These are phyloP conservation scores for Lanistes nyassanus DNA, from an alignment of 1,140 invertebrate genomes.

Conservation along the genomic window DNA sequence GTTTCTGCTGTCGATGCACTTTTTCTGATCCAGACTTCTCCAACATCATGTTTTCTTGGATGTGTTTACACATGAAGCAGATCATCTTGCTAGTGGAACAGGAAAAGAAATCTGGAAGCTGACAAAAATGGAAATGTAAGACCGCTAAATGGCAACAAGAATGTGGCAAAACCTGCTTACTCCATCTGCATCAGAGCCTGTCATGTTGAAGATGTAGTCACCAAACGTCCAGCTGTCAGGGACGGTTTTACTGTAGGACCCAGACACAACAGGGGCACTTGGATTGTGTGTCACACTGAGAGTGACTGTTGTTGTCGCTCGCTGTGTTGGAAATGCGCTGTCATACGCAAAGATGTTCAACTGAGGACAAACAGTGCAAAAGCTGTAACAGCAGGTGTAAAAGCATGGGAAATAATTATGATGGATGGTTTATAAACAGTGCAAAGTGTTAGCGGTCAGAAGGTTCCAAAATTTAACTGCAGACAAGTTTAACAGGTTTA, in stretches of 20 bases:
- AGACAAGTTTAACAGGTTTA: neutral
- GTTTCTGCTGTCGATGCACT: too few relatives aligned
- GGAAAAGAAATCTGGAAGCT: neutral
- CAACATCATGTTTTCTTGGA: too few relatives aligned
- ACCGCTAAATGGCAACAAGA: neutral
- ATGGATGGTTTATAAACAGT: neutral
- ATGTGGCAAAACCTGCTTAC: constrained; percentile 28
- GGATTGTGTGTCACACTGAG: constrained; percentile 84
- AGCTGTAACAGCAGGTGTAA: neutral
- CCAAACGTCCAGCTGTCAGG: constrained; percentile 31
- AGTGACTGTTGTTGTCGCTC: constrained; percentile 81
- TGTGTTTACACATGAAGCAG: too few relatives aligned
- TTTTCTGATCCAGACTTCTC: too few relatives aligned
- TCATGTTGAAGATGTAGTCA: constrained; percentile 37
- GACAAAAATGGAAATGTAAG: neutral
- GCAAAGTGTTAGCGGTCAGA: neutral
- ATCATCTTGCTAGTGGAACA: too few relatives aligned
- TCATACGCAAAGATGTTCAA: constrained; percentile 87
- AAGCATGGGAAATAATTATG: neutral
- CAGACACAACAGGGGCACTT: constrained; percentile 77
- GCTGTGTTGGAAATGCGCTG: constrained; percentile 84
- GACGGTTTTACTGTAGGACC: constrained; percentile 53
- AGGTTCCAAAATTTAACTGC: neutral
- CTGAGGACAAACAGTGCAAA: constrained; percentile 33
- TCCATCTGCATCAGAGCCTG: constrained; percentile 49